Evolutionary conservation across 1,140 invertebrate genomes (phyloP), one percentile per base, ranked within the genome.

Genomic region (Stegodyphus dumicola): DNA sequence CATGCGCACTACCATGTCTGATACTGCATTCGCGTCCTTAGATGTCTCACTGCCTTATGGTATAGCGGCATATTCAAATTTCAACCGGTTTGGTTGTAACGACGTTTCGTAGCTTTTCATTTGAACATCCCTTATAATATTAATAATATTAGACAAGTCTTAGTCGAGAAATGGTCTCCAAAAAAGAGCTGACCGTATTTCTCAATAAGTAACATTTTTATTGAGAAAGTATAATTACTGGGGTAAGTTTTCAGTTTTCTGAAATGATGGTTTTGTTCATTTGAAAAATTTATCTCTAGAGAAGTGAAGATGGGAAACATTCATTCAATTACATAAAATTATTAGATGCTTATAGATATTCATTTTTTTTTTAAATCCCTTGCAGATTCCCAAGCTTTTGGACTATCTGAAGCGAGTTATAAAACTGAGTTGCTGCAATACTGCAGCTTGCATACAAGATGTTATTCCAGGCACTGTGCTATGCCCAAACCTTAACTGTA

Each of bases 401-500:
- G 10, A 52, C 5, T 85, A 66, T 17, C 75, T 87, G 0, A 6
- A 33, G 17, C 17, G 56, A 49, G 70, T 54, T 48, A 17, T 87
- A 0, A 83, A 76, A 54, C 18, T 83, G 53, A 52, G 15, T 7
- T 87, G 86, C 18, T 87, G 86, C 60, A 77, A 77, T n/a, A 75
- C 17, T 49, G 53, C 77, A 7, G 74, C 78, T 9, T 9, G 56
- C 1, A 49, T 87, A 7, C 67, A 73, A 65, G 79, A 83, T 11
- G 77, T 73, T 67, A 83, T 87, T 48, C 86, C 86, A 3, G 86
- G 86, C 7, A 71, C 74, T 6, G 53, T 81, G 1, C 66, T 79
- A 10, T 87, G 86, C 49, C 86, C 86, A 0, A 87, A 87, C 18
- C 18, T 56, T 0, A 52, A 81, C 11, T 87, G 86, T 56, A 71